Evolutionary conservation across 2,797 vertebrate species (phyloP).

Genomic region (Staurois parvus): DNA sequence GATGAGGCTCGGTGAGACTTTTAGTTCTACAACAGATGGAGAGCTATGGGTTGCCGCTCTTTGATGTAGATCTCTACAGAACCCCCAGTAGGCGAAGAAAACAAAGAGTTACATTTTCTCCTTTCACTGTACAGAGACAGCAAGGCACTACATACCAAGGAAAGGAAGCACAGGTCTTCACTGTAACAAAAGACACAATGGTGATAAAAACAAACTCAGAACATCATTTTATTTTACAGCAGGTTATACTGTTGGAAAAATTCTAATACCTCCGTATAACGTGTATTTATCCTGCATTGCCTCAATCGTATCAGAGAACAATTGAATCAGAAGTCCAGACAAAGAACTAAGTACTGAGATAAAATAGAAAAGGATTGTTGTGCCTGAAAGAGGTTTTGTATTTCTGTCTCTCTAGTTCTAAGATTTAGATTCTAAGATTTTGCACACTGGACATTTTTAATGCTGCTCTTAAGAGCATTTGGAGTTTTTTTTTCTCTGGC

Average conservation of each 20-base stretch:
- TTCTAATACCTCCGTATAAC: background rate
- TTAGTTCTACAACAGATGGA: conserved; percentile 7
- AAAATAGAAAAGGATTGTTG: no score
- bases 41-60: background rate
- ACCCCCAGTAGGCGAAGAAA: background rate
- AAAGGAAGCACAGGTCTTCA: background rate
- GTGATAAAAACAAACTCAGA: background rate
- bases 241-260: background rate
- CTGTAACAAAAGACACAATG: background rate
- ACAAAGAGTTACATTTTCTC: background rate
- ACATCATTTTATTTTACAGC: background rate
- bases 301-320: no score
- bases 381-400: no score
- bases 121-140: background rate
- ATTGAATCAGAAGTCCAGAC: no score
- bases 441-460: no score
- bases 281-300: background rate
- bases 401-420: no score
- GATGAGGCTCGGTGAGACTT: conserved; percentile 1
- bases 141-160: background rate
- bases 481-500: no score
- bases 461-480: no score
- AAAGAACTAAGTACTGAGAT: no score
- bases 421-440: no score
- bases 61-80: background rate